A percentile compares a stretch with the other conserved stretches of the same genome.
Evolutionary conservation across 2,888 invertebrate genomes (phyloP).

Genomic region (Sphinx pinastri): DNA sequence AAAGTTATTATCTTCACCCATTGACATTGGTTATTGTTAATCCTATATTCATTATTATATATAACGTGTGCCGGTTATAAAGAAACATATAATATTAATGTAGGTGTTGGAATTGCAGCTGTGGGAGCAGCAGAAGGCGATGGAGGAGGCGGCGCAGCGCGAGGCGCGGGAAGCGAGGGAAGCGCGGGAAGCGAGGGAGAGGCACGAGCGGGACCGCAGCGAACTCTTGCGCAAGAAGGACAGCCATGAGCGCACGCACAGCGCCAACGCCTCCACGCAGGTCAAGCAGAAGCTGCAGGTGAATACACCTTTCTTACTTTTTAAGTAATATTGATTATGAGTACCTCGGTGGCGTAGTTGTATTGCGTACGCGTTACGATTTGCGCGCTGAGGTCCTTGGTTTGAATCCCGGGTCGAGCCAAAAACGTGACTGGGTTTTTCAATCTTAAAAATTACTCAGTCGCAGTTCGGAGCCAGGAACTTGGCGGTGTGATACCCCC

Average conservation of each 20-base stretch:
- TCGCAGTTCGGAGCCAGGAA: too few species aligned
- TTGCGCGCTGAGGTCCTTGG: too few species aligned
- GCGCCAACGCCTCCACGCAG: constrained; percentile 97
- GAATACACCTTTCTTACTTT: neutral
- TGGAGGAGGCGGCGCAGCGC: constrained; percentile 91
- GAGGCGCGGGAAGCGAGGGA: constrained; percentile 91
- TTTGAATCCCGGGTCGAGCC: too few species aligned
- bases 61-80: neutral
- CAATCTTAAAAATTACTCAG: too few species aligned
- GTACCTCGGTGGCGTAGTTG: too few species aligned
- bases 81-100: constrained; percentile 19
- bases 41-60: neutral
- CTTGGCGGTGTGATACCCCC: too few species aligned
- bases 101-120: constrained; percentile 83
- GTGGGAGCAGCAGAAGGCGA: constrained; percentile 95
- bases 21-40: neutral
- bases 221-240: constrained; percentile 96
- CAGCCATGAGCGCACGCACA: constrained; percentile 92
- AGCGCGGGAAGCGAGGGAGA: constrained; percentile 88
- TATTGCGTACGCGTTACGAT: too few species aligned
- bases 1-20: neutral
- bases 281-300: constrained; percentile 98
- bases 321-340: too few species aligned
- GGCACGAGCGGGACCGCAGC: constrained; percentile 91
- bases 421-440: too few species aligned